Conservation (phyloP, 2,113 vertebrate species). For the Pluvianellus socialis region DNA sequence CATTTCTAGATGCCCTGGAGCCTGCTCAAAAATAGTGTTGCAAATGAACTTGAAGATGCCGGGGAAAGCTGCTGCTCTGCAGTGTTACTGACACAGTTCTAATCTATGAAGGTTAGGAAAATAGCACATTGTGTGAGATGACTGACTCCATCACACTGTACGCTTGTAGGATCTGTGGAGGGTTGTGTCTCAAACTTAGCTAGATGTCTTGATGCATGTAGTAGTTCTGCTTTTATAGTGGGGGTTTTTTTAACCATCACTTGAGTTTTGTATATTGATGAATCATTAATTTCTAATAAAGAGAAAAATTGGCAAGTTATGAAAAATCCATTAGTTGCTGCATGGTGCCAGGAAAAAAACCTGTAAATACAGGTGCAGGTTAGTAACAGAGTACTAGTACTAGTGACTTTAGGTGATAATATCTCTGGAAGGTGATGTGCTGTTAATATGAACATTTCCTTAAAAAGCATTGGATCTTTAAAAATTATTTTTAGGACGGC, state of each 20-base stretch:
- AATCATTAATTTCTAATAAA: not conserved
- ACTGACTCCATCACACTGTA: not conserved
- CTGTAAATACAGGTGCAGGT: not conserved
- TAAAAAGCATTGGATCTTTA: not conserved
- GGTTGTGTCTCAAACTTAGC: not conserved
- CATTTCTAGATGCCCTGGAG: not conserved
- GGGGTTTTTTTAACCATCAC: not conserved
- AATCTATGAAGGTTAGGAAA: not conserved
- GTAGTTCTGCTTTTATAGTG: not conserved
- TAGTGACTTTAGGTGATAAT: not conserved
- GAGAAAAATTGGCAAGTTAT: not conserved
- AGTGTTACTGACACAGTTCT: not conserved
- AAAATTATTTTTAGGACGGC: not conserved
- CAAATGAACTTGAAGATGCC: not conserved
- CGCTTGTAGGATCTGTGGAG: not conserved
- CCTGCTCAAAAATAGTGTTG: not conserved
- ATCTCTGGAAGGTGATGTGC: not conserved
- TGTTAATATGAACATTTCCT: not conserved
- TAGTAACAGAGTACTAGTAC: not conserved
- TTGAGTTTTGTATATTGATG: not conserved
- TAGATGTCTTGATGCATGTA: not conserved
- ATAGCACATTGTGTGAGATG: not conserved
- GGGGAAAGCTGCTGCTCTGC: not conserved
- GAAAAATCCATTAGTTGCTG: not conserved
- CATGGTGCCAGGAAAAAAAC: not conserved